Evolutionary conservation across 1,140 invertebrate species (phyloP).

Genomic region (Phymorhynchus buccinoides): DNA sequence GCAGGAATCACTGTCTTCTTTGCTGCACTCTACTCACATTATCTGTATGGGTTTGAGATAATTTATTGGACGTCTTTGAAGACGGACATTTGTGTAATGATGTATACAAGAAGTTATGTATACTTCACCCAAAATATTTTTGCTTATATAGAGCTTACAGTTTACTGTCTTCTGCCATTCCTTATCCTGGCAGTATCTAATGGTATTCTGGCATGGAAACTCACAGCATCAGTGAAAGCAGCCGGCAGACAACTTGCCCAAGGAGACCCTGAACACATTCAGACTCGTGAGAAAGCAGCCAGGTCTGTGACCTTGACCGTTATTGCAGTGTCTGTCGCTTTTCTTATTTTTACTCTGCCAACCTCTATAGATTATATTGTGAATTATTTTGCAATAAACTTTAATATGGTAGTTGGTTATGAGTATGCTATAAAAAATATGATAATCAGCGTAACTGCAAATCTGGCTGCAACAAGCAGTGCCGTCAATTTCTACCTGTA

Average conservation of each 20-base stretch:
- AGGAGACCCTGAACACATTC: background rate
- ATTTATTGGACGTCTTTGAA: background rate
- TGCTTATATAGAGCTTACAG: background rate
- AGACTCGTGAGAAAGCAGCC: background rate
- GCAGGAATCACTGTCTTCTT: background rate
- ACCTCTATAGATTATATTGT: background rate
- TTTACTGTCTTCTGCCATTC: background rate
- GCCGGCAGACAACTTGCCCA: background rate
- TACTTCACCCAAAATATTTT: background rate
- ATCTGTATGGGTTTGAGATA: background rate
- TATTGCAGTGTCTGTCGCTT: background rate
- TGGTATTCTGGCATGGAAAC: conserved; percentile 2
- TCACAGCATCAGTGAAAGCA: background rate
- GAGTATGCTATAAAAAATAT: too few species aligned
- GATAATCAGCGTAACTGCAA: too few species aligned
- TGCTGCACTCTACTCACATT: background rate
- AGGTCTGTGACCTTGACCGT: conserved; percentile 6
- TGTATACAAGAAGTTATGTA: background rate
- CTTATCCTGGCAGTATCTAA: background rate
- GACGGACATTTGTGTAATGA: background rate
- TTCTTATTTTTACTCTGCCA: background rate
- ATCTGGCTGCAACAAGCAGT: too few species aligned
- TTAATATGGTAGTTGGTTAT: too few species aligned
- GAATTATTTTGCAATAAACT: too few species aligned
- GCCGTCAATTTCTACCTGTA: too few species aligned